Evolutionary conservation across 2,888 invertebrate species (phyloP), one percentile per base, ranked within the genome.

Genomic region (Sisyra nigra): DNA sequence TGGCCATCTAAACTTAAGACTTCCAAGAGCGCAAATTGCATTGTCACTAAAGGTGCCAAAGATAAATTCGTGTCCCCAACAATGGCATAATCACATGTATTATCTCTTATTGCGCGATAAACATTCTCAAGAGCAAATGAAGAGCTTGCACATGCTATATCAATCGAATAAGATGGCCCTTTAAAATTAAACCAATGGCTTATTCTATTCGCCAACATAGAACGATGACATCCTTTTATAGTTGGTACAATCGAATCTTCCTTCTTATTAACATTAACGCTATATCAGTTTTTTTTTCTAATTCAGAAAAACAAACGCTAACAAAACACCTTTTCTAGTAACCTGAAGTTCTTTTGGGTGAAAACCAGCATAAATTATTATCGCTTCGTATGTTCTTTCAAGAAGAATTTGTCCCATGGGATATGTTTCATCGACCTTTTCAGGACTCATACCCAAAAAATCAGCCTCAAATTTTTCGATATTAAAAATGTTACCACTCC

Each of bases 81-180:
- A 44, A 93, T 73, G 1, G 91, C 91, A 0, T 82, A 71, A 48
- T 92, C 89, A 54, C 88, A 88, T 48, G 79, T 76, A 0, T 85
- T 87, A 50, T 74, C 74, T 30, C 80, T 66, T 40, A 87, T 74
- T 0, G 82, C 72, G 41, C 71, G 68, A 57, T 78, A 80, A n/a
- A 81, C 84, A 48, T 80, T 79, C 53, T 91, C 85, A 47, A 91
- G 49, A 0, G 89, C 91, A 52, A 84, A 74, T 51, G 88, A 70
- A n/a, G 86, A 84, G 40, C 89, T 89, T 9, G 87, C 88, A 59
- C 92, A 92, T 0, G 92, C 92, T 0, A 89, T 86, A 62, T 92
- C 92, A 11, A 89, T 70, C 1, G 84, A 71, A 64, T 78, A 87
- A n/a, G 88, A 88, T 0, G 91, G 91, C 1, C 92, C 88, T 52